These are phyloP conservation scores for Burhinus bistriatus DNA, from an alignment of 2,113 vertebrate genomes.

Conservation along the genomic window DNA sequence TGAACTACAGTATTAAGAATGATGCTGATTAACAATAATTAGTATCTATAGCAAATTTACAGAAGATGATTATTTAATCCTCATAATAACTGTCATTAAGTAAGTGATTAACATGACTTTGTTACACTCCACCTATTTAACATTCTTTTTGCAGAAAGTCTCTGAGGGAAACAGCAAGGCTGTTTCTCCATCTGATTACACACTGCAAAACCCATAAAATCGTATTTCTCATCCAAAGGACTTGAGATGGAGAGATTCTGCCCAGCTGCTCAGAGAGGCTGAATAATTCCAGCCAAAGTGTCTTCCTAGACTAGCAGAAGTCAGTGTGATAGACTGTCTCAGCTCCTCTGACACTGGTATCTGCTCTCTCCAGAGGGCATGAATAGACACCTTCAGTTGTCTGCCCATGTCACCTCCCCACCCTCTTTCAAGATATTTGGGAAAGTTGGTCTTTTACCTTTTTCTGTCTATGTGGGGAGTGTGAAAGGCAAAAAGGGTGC, in stretches of 20 bases:
- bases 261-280: not conserved
- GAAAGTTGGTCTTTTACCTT: not conserved
- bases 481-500: not conserved
- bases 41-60: not conserved
- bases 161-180: not conserved
- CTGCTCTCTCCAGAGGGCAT: not conserved
- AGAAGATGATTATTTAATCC: not conserved
- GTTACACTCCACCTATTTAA: not conserved
- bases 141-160: not conserved
- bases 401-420: not conserved
- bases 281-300: not conserved
- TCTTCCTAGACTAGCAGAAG: not conserved
- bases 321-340: not conserved
- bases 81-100: not conserved
- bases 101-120: not conserved
- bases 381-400: not conserved
- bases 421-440: not conserved
- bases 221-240: not conserved
- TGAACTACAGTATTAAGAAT: not conserved
- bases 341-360: not conserved
- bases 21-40: not conserved
- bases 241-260: not conserved
- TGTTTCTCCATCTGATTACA: not conserved
- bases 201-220: not conserved
- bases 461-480: not conserved